Base-by-base conservation (phyloP, 1,140 invertebrate genomes). In the Drosophila obscura region DNA sequence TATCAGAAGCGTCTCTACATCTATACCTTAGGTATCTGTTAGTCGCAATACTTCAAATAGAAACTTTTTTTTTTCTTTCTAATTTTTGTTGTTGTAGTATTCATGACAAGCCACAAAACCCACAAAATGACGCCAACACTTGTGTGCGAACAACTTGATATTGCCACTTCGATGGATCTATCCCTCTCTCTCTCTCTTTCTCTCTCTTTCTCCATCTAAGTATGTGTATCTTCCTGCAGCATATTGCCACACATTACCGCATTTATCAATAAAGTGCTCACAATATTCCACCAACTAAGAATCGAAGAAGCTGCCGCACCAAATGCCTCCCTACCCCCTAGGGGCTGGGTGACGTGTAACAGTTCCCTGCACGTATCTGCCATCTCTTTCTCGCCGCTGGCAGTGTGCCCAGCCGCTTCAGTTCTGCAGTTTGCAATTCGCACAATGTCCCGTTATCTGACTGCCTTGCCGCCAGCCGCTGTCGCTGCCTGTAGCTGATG, bases 191-290 rank as follows among this genome's bases (percentile, higher is more conserved):
- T 26, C 15, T 59, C 24, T n/a, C 28, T 11, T n/a, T 35, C 22
- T 44, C 63, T 16, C 31, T 19, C 28, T 41, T 15, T 46, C 19
- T 13, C 7, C 1, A n/a, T 49, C 22, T 59, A 51, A 43, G 24
- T 24, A 22, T 52, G 49, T 67, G 50, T 55, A 28, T 61, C 19
- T 62, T 46, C 43, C 51, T 43, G 71, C 35, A 64, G 61, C 62
- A 79, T 57, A 68, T 59, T 80, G 78, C 61, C 75, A 64, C 59
- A 67, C 73, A 83, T 84, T 71, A 75, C 53, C 72, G 59, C 72
- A 75, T 66, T 88, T 85, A 88, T 88, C 82, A 87, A 78, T 85
- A 85, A 81, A 74, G 56, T 77, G 73, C 77, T 69, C 35, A 60
- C 61, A 57, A 56, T 68, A 61, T 76, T 67, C 48, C 35, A 39